phyloP scores from a whole-genome alignment of 2,797 vertebrate genomes.

The Sparus aurata region DNA sequence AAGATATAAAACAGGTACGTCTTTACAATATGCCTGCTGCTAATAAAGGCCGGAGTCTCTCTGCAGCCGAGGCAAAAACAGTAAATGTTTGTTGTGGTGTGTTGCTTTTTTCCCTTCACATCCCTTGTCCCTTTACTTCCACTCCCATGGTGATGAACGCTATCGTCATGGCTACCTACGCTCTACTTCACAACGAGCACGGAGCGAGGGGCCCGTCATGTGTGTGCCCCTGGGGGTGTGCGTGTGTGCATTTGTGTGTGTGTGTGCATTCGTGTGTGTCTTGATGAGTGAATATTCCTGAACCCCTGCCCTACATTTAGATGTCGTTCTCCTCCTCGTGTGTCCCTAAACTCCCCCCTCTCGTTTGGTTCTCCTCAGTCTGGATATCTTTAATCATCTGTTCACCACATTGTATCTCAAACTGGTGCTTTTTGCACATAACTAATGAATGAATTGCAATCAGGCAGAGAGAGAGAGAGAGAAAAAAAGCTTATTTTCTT shows the following conservation, averaged over 20 bases:
- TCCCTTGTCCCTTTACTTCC: conserved; percentile 15
- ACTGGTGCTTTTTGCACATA: conserved; percentile 24
- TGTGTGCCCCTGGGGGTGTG: conserved; percentile 4
- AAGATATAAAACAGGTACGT: not conserved
- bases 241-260: conserved; percentile 11
- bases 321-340: not conserved
- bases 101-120: not conserved
- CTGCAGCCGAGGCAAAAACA: conserved; percentile 7
- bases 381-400: conserved; percentile 17
- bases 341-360: conserved; percentile 16
- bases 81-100: not conserved
- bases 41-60: not conserved
- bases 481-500: not conserved
- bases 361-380: not conserved
- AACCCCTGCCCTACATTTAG: conserved; percentile 19
- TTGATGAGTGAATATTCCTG: conserved; percentile 20
- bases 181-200: conserved; percentile 51
- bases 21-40: not conserved
- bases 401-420: conserved; percentile 30
- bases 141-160: conserved; percentile 25
- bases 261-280: conserved; percentile 13
- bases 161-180: conserved; percentile 37
- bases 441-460: conserved; percentile 20
- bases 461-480: not conserved
- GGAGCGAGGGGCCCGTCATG: conserved; percentile 21